Evolutionary conservation across 2,113 vertebrate genomes (phyloP).

Genomic region (Hystrix cristata): DNA sequence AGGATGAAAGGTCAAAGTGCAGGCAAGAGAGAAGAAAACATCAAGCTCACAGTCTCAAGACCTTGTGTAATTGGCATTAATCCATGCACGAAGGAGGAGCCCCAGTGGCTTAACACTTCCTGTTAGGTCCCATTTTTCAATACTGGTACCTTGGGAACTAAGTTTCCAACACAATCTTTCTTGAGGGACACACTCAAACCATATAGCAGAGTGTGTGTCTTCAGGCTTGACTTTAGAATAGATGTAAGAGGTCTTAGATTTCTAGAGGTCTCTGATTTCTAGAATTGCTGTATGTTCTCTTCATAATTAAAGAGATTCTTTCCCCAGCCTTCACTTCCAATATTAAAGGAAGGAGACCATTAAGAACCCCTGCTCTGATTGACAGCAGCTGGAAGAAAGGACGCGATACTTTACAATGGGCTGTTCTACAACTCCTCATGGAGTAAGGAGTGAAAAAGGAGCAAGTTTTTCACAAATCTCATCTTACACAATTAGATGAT

Average conservation of each 20-base stretch:
- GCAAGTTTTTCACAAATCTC: conserved; percentile 13
- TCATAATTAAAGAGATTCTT: not conserved
- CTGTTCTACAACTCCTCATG: not conserved
- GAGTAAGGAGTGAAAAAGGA: not conserved
- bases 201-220: not conserved
- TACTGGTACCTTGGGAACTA: not conserved
- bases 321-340: not conserved
- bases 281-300: not conserved
- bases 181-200: not conserved
- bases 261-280: not conserved
- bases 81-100: not conserved
- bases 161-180: not conserved
- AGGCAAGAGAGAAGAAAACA: not conserved
- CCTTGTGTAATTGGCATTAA: not conserved
- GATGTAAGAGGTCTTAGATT: not conserved
- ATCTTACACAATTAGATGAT: not conserved
- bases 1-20: not conserved
- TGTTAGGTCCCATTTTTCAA: not conserved
- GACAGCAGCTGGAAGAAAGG: not conserved
- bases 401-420: not conserved
- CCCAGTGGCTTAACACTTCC: not conserved
- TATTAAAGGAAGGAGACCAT: not conserved
- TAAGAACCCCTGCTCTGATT: not conserved
- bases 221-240: not conserved
- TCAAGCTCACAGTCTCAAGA: not conserved